Base-by-base conservation (phyloP, 2,888 invertebrate species). In the Chironomus tentans region DNA sequence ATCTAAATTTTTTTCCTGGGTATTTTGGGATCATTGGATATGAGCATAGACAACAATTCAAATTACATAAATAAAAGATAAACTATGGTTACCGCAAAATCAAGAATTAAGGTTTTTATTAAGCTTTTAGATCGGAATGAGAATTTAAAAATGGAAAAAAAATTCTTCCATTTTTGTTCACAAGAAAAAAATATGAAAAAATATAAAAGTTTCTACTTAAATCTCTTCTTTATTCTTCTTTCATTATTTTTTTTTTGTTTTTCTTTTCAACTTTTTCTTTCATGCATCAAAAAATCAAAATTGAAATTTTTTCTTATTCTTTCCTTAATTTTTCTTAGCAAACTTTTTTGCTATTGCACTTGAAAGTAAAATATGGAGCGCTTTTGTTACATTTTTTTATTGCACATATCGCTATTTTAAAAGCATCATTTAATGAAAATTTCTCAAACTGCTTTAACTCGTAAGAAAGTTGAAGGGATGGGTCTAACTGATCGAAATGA, bases 21-120 rank as follows among this genome's bases (percentile, higher is more conserved):
- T 56, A 56, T 56, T 56, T 18, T 18, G 5, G 56, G 56, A 56
- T 56, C 15, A 15, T 56, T 3, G 6, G 2, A 56, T 18, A 56
- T 2, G n/a, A n/a, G n/a, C n/a, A n/a, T n/a, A n/a, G n/a, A n/a
- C n/a, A n/a, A n/a, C n/a, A 28, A 4, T 15, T 15, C 15, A 50
- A n/a, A 18, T 18, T 5, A 56, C 56, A 24, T 24, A 21, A 24
- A 10, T 65, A 22, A 65, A 65, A 24, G 65, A 65, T 65, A 65
- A 65, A 65, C 65, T 65, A 65, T 65, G 65, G 65, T 65, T 24
- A 65, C 12, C 21, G 22, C 65, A 65, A 24, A 65, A 65, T 65
- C 24, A 24, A 24, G 21, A 65, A 24, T 65, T 65, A 65, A 65
- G 12, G 65, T 24, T 24, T n/a, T 24, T 24, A 24, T 65, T 21